Evolutionary conservation across 2,797 vertebrate genomes (phyloP), one percentile per base, ranked within the genome.

Genomic region (Schizopygopsis malacanthus): DNA sequence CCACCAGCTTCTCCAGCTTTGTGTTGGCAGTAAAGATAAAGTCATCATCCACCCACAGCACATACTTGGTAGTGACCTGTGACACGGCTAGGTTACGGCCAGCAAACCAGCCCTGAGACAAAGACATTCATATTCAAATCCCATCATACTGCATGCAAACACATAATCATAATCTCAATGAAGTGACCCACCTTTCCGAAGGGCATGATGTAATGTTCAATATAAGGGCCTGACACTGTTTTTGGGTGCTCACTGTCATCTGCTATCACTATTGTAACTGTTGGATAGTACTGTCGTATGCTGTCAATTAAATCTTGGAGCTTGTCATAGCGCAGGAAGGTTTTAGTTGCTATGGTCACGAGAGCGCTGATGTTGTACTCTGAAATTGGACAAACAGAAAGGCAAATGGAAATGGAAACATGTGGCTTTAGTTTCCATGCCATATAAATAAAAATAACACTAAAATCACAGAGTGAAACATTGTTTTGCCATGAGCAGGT

Each of bases 21-120:
- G 98, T 99, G 88, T 94, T 96, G 78, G 94, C 91, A 0, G 96
- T 97, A 94, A 99, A 99, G 91, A 98, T 93, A 81, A 98, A 99
- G 89, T 99, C 98, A 4, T 99, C 98, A 12, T 99, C 98, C 89
- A 97, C 98, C 98, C 98, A 98, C 88, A 99, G 93, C 45, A 99
- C 93, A 10, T 99, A 98, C 90, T 99, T 98, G 18, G 97, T 98
- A 88, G 96, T 96, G 67, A 98, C 97, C 90, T 99, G 98, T 20
- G 98, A 98, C 45, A 98, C 92, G 0, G 98, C 98, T 87, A 99
- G 92, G 91, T 98, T 98, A 85, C 98, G 92, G 82, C 98, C 97
- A 0, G 98, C 98, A 81, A 99, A 99, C 98, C 98, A 99, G 70
- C 98, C 98, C 97, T 98, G 85, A 1, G 37, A 85, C 20, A 86